Percentiles rank a stretch among this genome's conserved stretches.
These are phyloP conservation scores for Drosophila ezoana DNA, from an alignment of 2,888 invertebrate genomes.

Conservation along the genomic window DNA sequence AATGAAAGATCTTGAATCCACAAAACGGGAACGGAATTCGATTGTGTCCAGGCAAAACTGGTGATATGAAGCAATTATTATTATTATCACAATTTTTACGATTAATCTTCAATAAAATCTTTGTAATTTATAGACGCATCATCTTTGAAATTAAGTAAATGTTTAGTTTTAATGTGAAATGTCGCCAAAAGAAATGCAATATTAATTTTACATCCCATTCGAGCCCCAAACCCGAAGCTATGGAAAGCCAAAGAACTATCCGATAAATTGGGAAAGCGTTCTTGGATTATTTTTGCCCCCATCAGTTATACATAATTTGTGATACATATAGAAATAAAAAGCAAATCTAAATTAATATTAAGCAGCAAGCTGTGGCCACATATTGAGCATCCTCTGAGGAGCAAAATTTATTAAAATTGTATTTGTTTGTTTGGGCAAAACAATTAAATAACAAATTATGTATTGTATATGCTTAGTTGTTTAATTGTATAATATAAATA, in stretches of 20 bases:
- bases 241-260: slow-evolving; percentile 28
- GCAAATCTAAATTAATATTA: slow-evolving; percentile 33
- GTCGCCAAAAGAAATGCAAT: slow-evolving; percentile 64
- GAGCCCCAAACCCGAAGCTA: slow-evolving; percentile 8
- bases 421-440: slow-evolving; percentile 18
- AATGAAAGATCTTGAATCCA: slow-evolving; percentile 22
- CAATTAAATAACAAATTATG: slow-evolving; percentile 17
- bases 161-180: slow-evolving; percentile 30
- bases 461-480: slow-evolving; percentile 35
- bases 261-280: slow-evolving; percentile 1
- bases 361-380: slow-evolving; percentile 51
- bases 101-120: slow-evolving; percentile 40
- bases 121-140: slow-evolving; percentile 49
- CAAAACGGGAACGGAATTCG: slow-evolving; percentile 38
- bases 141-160: slow-evolving; percentile 54
- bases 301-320: slow-evolving; percentile 50
- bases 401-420: slow-evolving; percentile 30
- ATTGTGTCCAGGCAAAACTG: slow-evolving; percentile 53
- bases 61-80: slow-evolving; percentile 79
- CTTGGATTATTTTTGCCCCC: slow-evolving; percentile 25
- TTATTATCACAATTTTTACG: slow-evolving; percentile 53
- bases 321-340: slow-evolving; percentile 45
- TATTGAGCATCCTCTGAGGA: slow-evolving; percentile 63
- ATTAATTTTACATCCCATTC: slow-evolving; percentile 27
- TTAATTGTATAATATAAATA: slow-evolving; percentile 43